Evolutionary conservation across 2,888 invertebrate genomes (phyloP).

Genomic region (Baccha elongata): DNA sequence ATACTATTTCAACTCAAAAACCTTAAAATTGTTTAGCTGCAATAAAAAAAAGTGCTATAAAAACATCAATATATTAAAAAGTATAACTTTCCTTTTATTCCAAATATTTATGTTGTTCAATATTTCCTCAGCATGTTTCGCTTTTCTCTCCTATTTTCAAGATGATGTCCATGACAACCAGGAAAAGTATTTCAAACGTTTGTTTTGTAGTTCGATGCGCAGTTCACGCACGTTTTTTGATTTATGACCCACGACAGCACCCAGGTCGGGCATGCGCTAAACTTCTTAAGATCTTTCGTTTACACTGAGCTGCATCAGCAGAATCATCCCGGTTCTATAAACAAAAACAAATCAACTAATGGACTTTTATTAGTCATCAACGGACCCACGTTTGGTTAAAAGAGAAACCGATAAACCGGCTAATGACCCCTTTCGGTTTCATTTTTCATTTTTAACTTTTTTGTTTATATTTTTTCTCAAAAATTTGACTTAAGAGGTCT

Average conservation of each 20-base stretch:
- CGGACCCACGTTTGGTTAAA: neutral
- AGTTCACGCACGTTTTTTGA: constrained; percentile 14
- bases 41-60: no score
- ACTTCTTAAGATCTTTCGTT: constrained; percentile 20
- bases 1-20: no score
- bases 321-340: neutral
- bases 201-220: neutral
- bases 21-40: no score
- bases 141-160: no score
- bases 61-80: no score
- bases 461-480: constrained; percentile 19
- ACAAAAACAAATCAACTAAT: constrained; percentile 63
- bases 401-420: constrained; percentile 32
- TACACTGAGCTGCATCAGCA: neutral
- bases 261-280: neutral
- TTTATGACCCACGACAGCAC: constrained; percentile 5
- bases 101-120: no score
- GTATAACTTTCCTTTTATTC: no score
- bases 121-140: neutral
- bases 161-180: neutral
- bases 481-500: constrained; percentile 33
- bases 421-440: constrained; percentile 70
- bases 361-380: constrained; percentile 68
- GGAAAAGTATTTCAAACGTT: neutral
- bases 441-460: constrained; percentile 34